Evolutionary conservation across 1,140 invertebrate genomes (phyloP).

Genomic region (Drosophila ercepeae): DNA sequence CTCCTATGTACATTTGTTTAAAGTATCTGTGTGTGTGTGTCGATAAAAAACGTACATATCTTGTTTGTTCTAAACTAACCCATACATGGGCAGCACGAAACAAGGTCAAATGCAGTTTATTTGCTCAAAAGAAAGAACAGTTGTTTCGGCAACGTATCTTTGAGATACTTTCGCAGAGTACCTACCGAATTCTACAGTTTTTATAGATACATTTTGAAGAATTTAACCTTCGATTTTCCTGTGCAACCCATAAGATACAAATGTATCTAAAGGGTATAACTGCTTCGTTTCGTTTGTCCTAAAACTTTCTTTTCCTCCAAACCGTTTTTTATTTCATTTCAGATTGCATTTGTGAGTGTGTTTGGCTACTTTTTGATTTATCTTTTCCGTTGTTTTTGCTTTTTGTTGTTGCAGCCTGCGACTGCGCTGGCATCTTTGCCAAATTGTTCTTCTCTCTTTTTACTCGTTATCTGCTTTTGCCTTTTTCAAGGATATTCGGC

Average conservation of each 20-base stretch:
- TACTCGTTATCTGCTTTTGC: conserved; percentile 65
- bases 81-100: conserved; percentile 63
- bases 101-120: conserved; percentile 83
- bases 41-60: conserved; percentile 45
- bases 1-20: conserved; percentile 8
- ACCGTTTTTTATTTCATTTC: conserved; percentile 13
- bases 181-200: not conserved
- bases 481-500: conserved; percentile 80
- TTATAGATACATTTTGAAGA: not conserved
- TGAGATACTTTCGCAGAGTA: not conserved
- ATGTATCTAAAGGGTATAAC: not conserved
- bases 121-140: conserved; percentile 60
- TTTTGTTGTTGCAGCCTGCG: conserved; percentile 45
- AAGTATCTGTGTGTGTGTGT: not conserved
- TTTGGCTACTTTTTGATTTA: conserved; percentile 79
- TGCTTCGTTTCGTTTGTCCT: not conserved
- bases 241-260: not conserved
- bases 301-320: not conserved
- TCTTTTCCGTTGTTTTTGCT: conserved; percentile 72
- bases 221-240: too few relatives aligned
- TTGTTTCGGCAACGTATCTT: conserved; percentile 42
- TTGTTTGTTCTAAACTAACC: conserved; percentile 75
- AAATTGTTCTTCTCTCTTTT: conserved; percentile 37
- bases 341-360: conserved; percentile 42
- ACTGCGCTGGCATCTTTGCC: conserved; percentile 49